Evolutionary conservation across 1,140 invertebrate species (phyloP).

Genomic region (Ips nitidus): DNA sequence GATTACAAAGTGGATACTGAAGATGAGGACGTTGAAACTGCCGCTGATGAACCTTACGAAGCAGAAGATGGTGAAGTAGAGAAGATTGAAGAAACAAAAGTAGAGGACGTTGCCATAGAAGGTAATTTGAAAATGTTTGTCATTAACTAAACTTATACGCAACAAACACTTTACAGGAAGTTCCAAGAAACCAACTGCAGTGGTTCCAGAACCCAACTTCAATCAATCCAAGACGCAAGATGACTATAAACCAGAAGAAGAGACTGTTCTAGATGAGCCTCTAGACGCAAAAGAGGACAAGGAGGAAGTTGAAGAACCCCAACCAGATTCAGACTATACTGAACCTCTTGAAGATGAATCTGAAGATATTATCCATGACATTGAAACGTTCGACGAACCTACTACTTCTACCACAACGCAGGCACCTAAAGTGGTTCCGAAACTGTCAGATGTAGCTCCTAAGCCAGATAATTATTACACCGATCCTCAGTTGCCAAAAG

Average conservation of each 20-base stretch:
- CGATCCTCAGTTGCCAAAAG: constrained; percentile 35
- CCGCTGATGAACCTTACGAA: not conserved
- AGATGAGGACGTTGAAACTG: not conserved
- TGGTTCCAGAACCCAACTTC: not conserved
- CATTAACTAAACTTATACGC: too few relatives aligned
- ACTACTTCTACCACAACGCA: not conserved
- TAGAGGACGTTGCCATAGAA: too few relatives aligned
- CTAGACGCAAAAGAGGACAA: not conserved
- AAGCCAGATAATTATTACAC: constrained; percentile 42
- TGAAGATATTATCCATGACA: not conserved
- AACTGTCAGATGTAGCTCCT: constrained; percentile 38
- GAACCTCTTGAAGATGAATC: constrained; percentile 2
- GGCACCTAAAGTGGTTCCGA: not conserved
- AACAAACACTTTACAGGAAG: not conserved
- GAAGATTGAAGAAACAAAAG: not conserved
- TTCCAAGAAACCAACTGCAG: not conserved
- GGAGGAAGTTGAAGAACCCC: not conserved
- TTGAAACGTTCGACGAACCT: not conserved
- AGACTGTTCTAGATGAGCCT: not conserved
- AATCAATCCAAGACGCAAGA: not conserved
- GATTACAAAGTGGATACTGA: constrained; percentile 8
- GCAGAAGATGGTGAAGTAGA: constrained; percentile 6
- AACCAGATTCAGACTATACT: not conserved
- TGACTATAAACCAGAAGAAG: not conserved
- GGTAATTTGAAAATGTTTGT: too few relatives aligned